Conservation (phyloP, 2,113 vertebrate species). For the Guaruba guarouba region DNA sequence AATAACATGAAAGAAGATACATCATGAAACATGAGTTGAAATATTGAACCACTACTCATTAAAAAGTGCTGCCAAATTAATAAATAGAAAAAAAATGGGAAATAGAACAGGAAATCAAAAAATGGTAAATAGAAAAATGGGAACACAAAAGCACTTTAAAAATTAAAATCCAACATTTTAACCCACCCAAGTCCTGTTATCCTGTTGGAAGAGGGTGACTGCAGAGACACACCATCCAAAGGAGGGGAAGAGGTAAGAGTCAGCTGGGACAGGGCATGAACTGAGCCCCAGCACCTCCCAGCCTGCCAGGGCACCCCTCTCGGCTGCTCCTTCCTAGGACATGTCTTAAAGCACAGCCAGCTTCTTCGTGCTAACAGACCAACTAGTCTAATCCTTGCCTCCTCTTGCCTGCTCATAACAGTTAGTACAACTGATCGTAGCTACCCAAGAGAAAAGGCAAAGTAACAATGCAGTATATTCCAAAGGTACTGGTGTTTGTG, state of each 20-base stretch:
- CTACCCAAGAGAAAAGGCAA: neutral
- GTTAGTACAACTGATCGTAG: fast-evolving
- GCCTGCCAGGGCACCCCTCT: neutral
- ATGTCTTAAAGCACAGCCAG: neutral
- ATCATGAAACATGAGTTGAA: neutral
- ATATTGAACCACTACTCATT: neutral
- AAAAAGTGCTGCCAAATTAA: neutral
- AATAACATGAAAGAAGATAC: neutral
- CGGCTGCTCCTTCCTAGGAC: neutral
- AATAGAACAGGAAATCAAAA: neutral
- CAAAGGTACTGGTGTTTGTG: neutral
- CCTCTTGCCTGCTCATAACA: neutral
- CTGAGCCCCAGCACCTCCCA: neutral
- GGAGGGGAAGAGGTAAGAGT: neutral
- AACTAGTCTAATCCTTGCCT: fast-evolving
- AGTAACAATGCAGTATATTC: neutral
- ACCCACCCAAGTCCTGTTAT: neutral
- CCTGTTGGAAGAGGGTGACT: neutral
- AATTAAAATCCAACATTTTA: neutral
- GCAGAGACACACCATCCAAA: fast-evolving
- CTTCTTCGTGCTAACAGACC: neutral
- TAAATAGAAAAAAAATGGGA: neutral
- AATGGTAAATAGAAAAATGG: neutral
- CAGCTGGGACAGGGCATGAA: neutral
- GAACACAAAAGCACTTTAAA: neutral